These are phyloP conservation scores for Tinamus guttatus DNA, from an alignment of 2,113 vertebrate genomes.

Conservation along the genomic window DNA sequence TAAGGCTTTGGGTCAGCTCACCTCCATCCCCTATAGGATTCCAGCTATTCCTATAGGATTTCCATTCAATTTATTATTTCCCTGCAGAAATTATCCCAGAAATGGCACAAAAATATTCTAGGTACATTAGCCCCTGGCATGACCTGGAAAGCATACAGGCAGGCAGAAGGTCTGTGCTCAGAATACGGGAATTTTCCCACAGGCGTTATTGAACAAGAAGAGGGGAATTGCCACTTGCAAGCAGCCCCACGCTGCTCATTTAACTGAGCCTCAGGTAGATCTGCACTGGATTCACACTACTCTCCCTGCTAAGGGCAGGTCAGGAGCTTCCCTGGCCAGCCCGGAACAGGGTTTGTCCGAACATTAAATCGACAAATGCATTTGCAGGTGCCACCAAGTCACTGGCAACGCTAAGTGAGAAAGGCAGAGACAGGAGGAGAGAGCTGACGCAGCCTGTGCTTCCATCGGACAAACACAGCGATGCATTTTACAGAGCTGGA, in stretches of 20 bases:
- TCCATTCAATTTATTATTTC: too few species aligned
- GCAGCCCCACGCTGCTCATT: neutral
- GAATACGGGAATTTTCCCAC: neutral
- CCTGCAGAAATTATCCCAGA: neutral
- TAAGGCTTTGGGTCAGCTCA: slow-evolving; percentile 11
- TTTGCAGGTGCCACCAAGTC: neutral
- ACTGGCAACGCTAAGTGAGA: neutral
- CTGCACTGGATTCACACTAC: neutral
- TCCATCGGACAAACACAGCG: neutral
- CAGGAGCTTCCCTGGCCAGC: neutral
- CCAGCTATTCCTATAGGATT: too few species aligned
- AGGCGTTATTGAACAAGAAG: neutral
- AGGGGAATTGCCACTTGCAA: neutral
- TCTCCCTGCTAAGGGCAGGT: neutral
- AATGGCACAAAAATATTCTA: neutral
- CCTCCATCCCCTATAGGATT: neutral
- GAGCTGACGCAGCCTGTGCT: neutral
- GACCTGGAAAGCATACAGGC: neutral
- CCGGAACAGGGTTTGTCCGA: neutral
- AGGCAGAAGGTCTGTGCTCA: neutral
- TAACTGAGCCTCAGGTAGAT: neutral
- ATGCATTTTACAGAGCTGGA: neutral
- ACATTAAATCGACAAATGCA: neutral
- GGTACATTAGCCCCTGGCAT: neutral
- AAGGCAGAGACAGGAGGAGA: neutral